These are phyloP conservation scores for Callorhinus ursinus DNA, from an alignment of 2,113 vertebrate genomes.

Conservation along the genomic window DNA sequence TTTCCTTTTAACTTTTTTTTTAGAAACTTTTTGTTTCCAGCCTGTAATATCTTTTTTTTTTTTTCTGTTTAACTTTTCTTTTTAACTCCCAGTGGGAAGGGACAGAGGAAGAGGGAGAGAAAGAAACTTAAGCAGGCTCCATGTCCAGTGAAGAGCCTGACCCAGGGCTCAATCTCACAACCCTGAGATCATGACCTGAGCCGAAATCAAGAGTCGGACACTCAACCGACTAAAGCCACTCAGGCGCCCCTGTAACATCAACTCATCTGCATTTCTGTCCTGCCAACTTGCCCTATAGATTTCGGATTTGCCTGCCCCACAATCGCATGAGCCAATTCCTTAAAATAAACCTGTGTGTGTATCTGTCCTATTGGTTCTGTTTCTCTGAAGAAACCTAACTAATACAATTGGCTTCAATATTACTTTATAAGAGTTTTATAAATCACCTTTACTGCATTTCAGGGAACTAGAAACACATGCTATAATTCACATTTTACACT, in stretches of 20 bases:
- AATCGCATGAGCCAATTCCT: neutral
- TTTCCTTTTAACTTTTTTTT: neutral
- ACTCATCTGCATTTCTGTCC: neutral
- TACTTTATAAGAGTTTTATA: neutral
- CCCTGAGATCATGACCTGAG: neutral
- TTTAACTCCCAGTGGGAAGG: too few relatives aligned
- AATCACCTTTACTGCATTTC: neutral
- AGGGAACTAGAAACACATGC: neutral
- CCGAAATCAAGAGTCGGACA: neutral
- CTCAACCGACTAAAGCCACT: neutral
- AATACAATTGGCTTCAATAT: neutral
- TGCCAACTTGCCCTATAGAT: neutral
- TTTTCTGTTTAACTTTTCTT: neutral
- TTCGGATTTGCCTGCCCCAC: neutral
- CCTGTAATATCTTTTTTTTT: neutral
- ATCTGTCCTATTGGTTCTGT: neutral
- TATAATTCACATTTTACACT: neutral
- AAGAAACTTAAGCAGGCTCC: neutral
- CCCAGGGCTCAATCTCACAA: neutral
- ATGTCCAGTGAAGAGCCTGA: neutral
- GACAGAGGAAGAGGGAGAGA: neutral
- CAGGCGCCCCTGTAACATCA: neutral
- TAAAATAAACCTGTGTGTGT: neutral
- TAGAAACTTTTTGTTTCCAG: neutral
- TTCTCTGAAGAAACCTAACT: neutral